Base-by-base conservation (phyloP, 1,140 invertebrate genomes). In the Cydia strobilella region DNA sequence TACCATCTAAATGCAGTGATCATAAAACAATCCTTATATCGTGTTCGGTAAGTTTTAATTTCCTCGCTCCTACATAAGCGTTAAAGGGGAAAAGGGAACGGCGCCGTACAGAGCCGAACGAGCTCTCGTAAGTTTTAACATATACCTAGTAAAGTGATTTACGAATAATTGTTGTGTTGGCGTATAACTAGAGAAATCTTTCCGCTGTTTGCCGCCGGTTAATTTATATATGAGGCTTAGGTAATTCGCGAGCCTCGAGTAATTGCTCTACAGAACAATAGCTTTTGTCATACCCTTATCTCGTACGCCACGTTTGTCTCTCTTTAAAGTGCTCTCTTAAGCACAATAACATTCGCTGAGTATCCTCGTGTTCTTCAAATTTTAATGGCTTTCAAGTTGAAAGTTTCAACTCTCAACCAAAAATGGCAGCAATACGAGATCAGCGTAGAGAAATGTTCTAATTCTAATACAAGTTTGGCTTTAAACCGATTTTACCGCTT, bases 161-260 rank as follows among this genome's bases (percentile, higher is more conserved):
- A 93, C 91, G 91, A 92, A 93, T 93, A 93, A 93, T 93, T 93
- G 91, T 93, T 93, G 86, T 93, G 91, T 91, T 93, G 89, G 90
- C 86, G 90, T 93, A 93, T 93, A 91, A 91, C 91, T 93, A 93
- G 91, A 91, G 91, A 91, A 93, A 93, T 92, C 90, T 93, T 93
- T 93, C 89, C 91, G 90, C 90, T 91, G 89, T 91, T 90, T 91
- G 90, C 90, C 89, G 89, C 86, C 86, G 88, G 87, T 86, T 92
- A 92, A 93, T 93, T 93, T 91, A 92, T 93, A 93, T 93, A 93
- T 93, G 90, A 92, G 91, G 87, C 90, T 92, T 91, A 92, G 90
- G 91, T 93, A 93, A 93, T 93, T 93, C 91, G 90, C 91, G 88
- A 79, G 83, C 85, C 84, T 81, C 90, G 88, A 93, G 89, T 93